A percentile compares a stretch with the other conserved stretches of the same genome.
Evolutionary conservation across 2,888 invertebrate species (phyloP).

Genomic region (Deilephila porcellus): DNA sequence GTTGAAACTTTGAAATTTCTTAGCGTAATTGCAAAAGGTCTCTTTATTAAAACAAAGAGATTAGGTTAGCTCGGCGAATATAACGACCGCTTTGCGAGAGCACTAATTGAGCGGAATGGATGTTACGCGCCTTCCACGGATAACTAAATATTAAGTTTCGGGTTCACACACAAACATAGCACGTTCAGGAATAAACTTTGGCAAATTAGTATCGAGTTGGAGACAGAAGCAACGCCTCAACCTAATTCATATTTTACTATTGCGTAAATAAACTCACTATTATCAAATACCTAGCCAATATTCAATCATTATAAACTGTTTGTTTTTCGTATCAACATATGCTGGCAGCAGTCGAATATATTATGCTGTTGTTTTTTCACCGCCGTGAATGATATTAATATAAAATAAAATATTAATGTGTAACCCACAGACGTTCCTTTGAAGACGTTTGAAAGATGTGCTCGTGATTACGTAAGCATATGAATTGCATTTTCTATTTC

Average conservation of each 20-base stretch:
- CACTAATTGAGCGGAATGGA: slow-evolving; percentile 44
- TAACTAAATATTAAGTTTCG: slow-evolving; percentile 45
- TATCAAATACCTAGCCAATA: neutral
- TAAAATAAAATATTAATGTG: neutral
- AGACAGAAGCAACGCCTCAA: neutral
- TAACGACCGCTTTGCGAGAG: slow-evolving; percentile 32
- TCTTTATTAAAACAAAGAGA: slow-evolving; percentile 31
- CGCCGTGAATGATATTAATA: neutral
- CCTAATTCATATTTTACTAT: neutral
- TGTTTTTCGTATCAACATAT: neutral
- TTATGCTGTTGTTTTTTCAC: slow-evolving; percentile 12
- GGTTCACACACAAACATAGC: slow-evolving; percentile 38
- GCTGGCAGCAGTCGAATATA: neutral
- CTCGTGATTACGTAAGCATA: neutral
- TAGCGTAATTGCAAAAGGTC: slow-evolving; percentile 5
- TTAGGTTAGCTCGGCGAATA: slow-evolving; percentile 33
- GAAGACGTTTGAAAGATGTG: neutral
- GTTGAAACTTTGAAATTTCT: neutral
- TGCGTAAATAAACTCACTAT: neutral
- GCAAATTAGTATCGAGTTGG: slow-evolving; percentile 32
- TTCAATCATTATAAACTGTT: neutral
- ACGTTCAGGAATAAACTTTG: slow-evolving; percentile 34
- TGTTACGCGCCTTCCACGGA: slow-evolving; percentile 37
- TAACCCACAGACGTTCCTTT: neutral
- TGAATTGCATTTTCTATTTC: slow-evolving; percentile 4